phyloP scores from a whole-genome alignment of 2,113 vertebrate genomes.

The Nanorana parkeri region DNA sequence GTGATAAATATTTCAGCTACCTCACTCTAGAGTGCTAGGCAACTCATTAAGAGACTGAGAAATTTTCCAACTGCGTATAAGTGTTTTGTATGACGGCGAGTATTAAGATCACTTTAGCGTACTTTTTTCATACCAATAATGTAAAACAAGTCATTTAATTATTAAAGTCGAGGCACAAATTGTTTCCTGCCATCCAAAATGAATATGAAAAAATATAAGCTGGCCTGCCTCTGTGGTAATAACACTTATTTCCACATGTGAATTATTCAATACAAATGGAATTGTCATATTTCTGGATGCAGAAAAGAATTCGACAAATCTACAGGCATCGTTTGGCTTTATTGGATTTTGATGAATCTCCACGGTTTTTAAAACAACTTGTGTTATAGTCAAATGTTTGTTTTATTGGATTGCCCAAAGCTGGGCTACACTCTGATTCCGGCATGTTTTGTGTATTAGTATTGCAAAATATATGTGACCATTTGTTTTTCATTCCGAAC shows the following conservation, averaged over 20 bases:
- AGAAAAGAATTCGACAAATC: slow-evolving; percentile 17
- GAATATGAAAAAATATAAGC: slow-evolving; percentile 55
- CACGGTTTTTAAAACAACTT: slow-evolving; percentile 6
- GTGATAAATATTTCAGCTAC: slow-evolving; percentile 54
- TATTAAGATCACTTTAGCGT: slow-evolving; percentile 50
- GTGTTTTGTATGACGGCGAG: slow-evolving; percentile 44
- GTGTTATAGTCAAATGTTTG: slow-evolving; percentile 22
- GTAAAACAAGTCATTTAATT: slow-evolving; percentile 57
- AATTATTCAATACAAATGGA: slow-evolving; percentile 56
- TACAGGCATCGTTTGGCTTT: slow-evolving; percentile 9
- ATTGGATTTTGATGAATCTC: slow-evolving; percentile 26
- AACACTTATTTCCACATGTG: slow-evolving; percentile 54
- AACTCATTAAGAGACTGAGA: slow-evolving; percentile 53
- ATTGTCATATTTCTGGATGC: slow-evolving; percentile 26
- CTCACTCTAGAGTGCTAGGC: slow-evolving; percentile 50
- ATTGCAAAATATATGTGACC: slow-evolving; percentile 24
- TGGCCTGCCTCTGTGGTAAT: slow-evolving; percentile 41
- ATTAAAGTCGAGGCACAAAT: slow-evolving; percentile 50
- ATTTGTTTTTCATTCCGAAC: slow-evolving; percentile 35
- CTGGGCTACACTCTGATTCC: neutral
- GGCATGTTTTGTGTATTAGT: slow-evolving; percentile 35
- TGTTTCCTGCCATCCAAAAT: slow-evolving; percentile 57
- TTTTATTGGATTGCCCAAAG: slow-evolving; percentile 18
- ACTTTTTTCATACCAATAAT: slow-evolving; percentile 55
- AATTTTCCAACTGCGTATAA: slow-evolving; percentile 51